Evolutionary conservation across 2,113 vertebrate genomes (phyloP).

Genomic region (Danio rerio): GRCz12tu NC_133200.1:8478501-8479000

Average conservation of each 20-base stretch:
- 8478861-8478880: background rate
- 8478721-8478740: too few relatives aligned
- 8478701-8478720: too few relatives aligned
- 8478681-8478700: too few relatives aligned
- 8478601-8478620: too few relatives aligned
- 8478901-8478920: constrained; percentile 67
- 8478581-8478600: too few relatives aligned
- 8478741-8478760: background rate
- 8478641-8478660: too few relatives aligned
- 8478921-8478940: constrained; percentile 31
- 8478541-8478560: too few relatives aligned
- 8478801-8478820: constrained; percentile 16
- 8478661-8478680: too few relatives aligned
- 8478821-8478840: constrained; percentile 67
- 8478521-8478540: too few relatives aligned
- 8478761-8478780: background rate
- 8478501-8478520: too few relatives aligned
- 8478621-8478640: too few relatives aligned
- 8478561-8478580: too few relatives aligned
- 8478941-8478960: constrained; percentile 53
- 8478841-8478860: constrained; percentile 65
- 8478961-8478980: constrained; percentile 52
- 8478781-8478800: background rate
- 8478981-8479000: constrained; percentile 58
- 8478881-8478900: constrained; percentile 41